phyloP scores from a whole-genome alignment of 2,888 invertebrate genomes.

The Baccha elongata region DNA sequence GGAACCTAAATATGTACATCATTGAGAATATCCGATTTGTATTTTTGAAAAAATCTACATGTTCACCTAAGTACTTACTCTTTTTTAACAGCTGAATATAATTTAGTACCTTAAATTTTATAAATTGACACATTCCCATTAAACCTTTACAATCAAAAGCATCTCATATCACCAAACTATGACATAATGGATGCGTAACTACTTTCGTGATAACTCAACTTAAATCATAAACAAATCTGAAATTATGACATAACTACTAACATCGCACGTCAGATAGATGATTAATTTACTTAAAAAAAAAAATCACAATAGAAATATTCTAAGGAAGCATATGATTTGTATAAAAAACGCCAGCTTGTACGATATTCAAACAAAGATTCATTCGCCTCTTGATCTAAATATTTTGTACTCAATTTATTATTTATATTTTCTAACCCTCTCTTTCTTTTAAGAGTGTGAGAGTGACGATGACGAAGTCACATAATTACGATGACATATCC shows the following conservation, averaged over 20 bases:
- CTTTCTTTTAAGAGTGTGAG: neutral
- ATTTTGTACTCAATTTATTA: neutral
- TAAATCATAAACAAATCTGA: too few species aligned
- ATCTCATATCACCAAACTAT: neutral
- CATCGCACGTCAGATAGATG: neutral
- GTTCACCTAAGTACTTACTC: too few species aligned
- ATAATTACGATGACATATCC: conserved; percentile 54
- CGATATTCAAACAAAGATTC: neutral
- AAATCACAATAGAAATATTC: neutral
- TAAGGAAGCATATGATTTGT: neutral
- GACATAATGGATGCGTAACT: too few species aligned
- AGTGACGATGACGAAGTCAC: conserved; percentile 33
- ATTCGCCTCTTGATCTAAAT: neutral
- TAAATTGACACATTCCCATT: too few species aligned
- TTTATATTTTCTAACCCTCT: neutral
- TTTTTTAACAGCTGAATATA: too few species aligned
- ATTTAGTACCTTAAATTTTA: too few species aligned
- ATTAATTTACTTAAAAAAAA: neutral
- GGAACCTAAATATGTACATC: too few species aligned
- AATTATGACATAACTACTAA: conserved; percentile 2
- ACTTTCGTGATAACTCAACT: too few species aligned
- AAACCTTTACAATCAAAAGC: too few species aligned
- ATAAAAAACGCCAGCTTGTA: too few species aligned
- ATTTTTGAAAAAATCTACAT: too few species aligned
- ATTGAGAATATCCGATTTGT: too few species aligned